These are phyloP conservation scores for Sebastes nivosus DNA, from an alignment of 2,797 vertebrate species.

Conservation along the genomic window DNA sequence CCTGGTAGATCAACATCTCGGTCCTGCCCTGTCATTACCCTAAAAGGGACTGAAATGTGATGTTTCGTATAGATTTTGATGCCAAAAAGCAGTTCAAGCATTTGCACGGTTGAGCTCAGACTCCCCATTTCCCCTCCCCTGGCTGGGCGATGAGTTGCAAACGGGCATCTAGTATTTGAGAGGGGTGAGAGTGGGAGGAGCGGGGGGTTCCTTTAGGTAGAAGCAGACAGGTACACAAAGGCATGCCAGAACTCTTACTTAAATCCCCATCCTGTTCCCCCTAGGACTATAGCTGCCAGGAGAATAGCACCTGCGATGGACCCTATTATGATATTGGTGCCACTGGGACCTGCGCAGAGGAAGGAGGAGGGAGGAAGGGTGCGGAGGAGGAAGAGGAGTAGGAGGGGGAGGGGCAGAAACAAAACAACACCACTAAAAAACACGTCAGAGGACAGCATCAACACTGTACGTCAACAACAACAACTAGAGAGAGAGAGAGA, in stretches of 20 bases:
- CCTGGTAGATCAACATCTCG: slow-evolving; percentile 41
- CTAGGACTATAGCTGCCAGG: slow-evolving; percentile 97
- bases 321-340: slow-evolving; percentile 98
- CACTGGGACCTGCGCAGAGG: slow-evolving; percentile 93
- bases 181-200: slow-evolving; percentile 47
- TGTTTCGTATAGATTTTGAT: neutral
- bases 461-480: slow-evolving; percentile 77
- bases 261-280: slow-evolving; percentile 98
- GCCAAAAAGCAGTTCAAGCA: slow-evolving; percentile 35
- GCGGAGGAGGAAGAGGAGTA: slow-evolving; percentile 56
- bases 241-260: slow-evolving; percentile 91
- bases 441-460: slow-evolving; percentile 77
- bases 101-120: slow-evolving; percentile 9
- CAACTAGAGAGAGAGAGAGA: slow-evolving; percentile 42
- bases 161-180: slow-evolving; percentile 5
- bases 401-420: slow-evolving; percentile 64
- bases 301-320: slow-evolving; percentile 97
- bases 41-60: neutral
- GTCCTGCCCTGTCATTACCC: slow-evolving; percentile 10
- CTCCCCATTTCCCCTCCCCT: slow-evolving; percentile 21
- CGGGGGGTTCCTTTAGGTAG: slow-evolving; percentile 52
- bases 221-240: slow-evolving; percentile 82
- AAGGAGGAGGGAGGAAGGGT: slow-evolving; percentile 65
- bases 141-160: slow-evolving; percentile 12
- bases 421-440: slow-evolving; percentile 84